These are phyloP conservation scores for Pangasius djambal DNA, from an alignment of 2,797 vertebrate genomes.

Conservation along the genomic window DNA sequence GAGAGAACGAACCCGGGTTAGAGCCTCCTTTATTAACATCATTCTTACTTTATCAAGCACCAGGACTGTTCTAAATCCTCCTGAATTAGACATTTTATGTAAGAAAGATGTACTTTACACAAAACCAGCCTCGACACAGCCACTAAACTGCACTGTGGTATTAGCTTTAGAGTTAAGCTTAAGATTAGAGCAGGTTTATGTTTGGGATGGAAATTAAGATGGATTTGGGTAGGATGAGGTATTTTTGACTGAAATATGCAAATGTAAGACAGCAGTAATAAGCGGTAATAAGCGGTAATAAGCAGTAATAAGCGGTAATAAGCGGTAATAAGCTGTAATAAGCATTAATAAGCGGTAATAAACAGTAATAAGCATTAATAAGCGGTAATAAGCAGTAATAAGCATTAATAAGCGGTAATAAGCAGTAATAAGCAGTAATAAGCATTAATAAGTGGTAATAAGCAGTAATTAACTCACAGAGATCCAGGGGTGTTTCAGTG, in stretches of 20 bases:
- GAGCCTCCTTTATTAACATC: neutral
- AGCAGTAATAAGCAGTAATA: neutral
- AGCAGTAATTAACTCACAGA: conserved; percentile 70
- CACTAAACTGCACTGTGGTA: neutral
- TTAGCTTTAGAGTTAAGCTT: neutral
- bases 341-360: neutral
- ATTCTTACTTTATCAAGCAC: neutral
- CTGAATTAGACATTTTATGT: neutral
- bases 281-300: neutral
- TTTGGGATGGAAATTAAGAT: neutral
- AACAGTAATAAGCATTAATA: neutral
- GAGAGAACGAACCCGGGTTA: neutral
- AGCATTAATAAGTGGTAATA: neutral
- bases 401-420: neutral
- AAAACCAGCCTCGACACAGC: neutral
- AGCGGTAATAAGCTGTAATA: neutral
- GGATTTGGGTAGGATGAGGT: neutral
- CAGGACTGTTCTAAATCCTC: neutral
- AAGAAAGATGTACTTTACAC: neutral
- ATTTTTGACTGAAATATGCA: neutral
- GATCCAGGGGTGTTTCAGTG: conserved; percentile 96
- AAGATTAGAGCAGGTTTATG: neutral
- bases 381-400: neutral
- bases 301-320: neutral
- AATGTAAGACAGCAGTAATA: neutral